Evolutionary conservation across 2,113 vertebrate genomes (phyloP), one percentile per base, ranked within the genome.

Genomic region (Oxyruncus cristatus): DNA sequence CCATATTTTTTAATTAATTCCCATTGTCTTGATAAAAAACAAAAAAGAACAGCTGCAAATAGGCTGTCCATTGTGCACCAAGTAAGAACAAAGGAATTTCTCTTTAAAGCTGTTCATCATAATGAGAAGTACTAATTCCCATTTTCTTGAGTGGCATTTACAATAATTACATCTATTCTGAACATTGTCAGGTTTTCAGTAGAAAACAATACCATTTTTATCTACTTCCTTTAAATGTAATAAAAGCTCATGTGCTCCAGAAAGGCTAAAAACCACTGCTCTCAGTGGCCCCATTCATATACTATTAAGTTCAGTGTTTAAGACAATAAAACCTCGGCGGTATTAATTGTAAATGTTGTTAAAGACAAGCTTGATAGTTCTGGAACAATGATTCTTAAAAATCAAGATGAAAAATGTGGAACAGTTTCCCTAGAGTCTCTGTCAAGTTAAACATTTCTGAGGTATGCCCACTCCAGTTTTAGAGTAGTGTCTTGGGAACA

Each of bases 1-100:
- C 41, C 11, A 11, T 52, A n/a, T 74, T 90, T 87, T 92, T 92
- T 62, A 86, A 88, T 95, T 93, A 92, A 68, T 52, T 93, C 9
- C 20, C 24, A 49, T 80, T 92, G 42, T 88, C 65, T 77, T 0
- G 0, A 44, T 91, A 88, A 35, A 3, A 12, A 35, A 74, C 14
- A 70, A 53, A 35, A 77, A 85, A 75, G 14, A 89, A 49, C 19
- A 71, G n/a, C 53, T 68, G 55, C 81, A 93, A 93, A 92, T 41
- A 79, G 26, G n/a, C 9, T 46, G 33, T 55, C 55, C 46, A 26
- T 77, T 90, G 67, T 74, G 5, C 28, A 39, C 20, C 37, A 73
- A 62, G 21, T 27, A 65, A 58, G 37, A 58, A 81, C 1, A 2
- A 88, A 85, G 12, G 17, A 92, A 80, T 71, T 94, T 80, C 42